A percentile compares a stretch with the other conserved stretches of the same genome.
Conservation (phyloP, 2,113 vertebrate species). For the Platycercus adscitus region DNA sequence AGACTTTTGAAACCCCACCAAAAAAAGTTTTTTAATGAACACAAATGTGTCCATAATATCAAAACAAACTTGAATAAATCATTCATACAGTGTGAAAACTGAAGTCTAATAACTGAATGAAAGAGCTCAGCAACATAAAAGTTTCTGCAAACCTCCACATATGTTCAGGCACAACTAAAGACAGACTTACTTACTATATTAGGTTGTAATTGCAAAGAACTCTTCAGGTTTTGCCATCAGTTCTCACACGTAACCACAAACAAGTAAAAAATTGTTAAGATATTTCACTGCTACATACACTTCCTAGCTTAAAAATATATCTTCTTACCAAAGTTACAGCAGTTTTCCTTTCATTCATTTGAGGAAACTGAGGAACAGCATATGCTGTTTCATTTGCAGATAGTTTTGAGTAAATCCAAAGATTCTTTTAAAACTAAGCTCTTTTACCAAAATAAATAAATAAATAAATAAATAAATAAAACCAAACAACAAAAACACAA, state of each 20-base stretch:
- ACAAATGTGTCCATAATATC: background rate
- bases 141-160: background rate
- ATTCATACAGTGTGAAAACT: background rate
- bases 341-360: slow-evolving; percentile 60
- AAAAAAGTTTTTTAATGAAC: background rate
- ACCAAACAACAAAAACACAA: background rate
- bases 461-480: background rate
- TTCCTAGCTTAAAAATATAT: slow-evolving; percentile 44
- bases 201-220: slow-evolving; percentile 23
- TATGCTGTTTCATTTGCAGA: background rate
- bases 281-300: slow-evolving; percentile 61
- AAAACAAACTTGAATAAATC: background rate
- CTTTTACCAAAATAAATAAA: background rate
- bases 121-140: slow-evolving; percentile 7
- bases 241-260: slow-evolving; percentile 68
- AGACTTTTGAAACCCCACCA: background rate
- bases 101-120: background rate
- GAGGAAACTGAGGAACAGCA: slow-evolving; percentile 49
- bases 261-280: slow-evolving; percentile 42
- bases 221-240: slow-evolving; percentile 61
- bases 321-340: slow-evolving; percentile 45
- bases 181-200: slow-evolving; percentile 45
- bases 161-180: slow-evolving; percentile 24
- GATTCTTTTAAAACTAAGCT: slow-evolving; percentile 2
- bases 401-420: background rate